Evolutionary conservation across 37 sponge, comb jelly and placozoan species (phyloP), one percentile per base, ranked within the genome.

Genomic region (Hexactinellida sp.): DNA sequence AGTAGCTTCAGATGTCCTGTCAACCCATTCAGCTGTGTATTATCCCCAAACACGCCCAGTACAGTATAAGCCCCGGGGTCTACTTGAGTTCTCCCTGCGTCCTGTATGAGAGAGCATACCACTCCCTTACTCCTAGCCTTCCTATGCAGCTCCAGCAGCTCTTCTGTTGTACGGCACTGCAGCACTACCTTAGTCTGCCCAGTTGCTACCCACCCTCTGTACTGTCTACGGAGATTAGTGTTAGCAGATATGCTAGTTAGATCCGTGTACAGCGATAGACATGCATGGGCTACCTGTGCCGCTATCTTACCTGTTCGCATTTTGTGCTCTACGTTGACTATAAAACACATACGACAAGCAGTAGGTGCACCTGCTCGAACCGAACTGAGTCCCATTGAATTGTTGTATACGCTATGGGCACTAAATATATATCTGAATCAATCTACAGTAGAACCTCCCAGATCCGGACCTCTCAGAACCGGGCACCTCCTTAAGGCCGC

Each of bases 271-370:
- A 94, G 89, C 1, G 89, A 90, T 10, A 94, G 89, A 16, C 89
- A 87, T 1, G 94, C 94, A 82, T 94, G 94, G 0, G 89, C 94
- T 0, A 94, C 94, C 82, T 94, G 94, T 0, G 94, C 91, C 0
- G 94, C 94, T 21, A 86, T 84, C 85, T 94, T 94, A 0, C 94
- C 94, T 13, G 88, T 76, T 0, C 92, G 88, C 94, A 94, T 94
- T 38, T 86, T 89, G 9, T 91, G 88, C 41, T 89, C 88, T 24
- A 37, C 83, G 83, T 94, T 94, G 24, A 94, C 94, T 5, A 94
- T 90, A 55, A 94, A 90, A n/a, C 87, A 85, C 94, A 94, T 94
- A 30, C 91, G 91, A 36, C 82, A 90, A 36, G 82, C 0, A 0
- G 47, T 55, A 36, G 82, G 36, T 41, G 52, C n/a, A n/a, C n/a